A percentile compares a stretch with the other conserved stretches of the same genome.
Conservation (phyloP, 2,797 vertebrate genomes). For the Pelobates cultripes region DNA sequence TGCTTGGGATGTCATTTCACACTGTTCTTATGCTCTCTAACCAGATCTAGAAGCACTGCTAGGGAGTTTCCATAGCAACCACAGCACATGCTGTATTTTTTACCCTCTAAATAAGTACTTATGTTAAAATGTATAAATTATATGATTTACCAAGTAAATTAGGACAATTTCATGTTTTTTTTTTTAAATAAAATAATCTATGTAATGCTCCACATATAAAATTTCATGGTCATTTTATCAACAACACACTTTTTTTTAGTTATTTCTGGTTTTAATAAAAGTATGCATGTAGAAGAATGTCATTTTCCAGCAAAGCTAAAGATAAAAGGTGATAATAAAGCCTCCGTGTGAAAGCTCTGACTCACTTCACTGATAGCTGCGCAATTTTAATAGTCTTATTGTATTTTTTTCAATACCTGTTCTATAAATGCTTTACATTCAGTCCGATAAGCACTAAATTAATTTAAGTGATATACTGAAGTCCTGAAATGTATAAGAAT, state of each 20-base stretch:
- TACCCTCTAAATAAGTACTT: too few species aligned
- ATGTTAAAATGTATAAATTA: too few species aligned
- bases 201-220: too few species aligned
- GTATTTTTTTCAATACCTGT: slow-evolving; percentile 11
- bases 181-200: too few species aligned
- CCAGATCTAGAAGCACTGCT: too few species aligned
- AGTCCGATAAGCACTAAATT: slow-evolving; percentile 44
- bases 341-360: slow-evolving; percentile 11
- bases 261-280: slow-evolving; percentile 3
- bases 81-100: too few species aligned
- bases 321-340: slow-evolving; percentile 33
- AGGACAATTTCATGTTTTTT: too few species aligned
- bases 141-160: too few species aligned
- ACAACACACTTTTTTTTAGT: slow-evolving; percentile 10
- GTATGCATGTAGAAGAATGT: slow-evolving; percentile 8
- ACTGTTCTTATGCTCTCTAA: too few species aligned
- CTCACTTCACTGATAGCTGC: slow-evolving; percentile 14
- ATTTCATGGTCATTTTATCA: background rate
- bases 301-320: slow-evolving; percentile 6
- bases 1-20: too few species aligned
- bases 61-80: too few species aligned
- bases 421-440: slow-evolving; percentile 36
- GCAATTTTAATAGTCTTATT: slow-evolving; percentile 21
- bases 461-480: slow-evolving; percentile 32
- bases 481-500: slow-evolving; percentile 40